Percentiles rank a stretch among this genome's conserved stretches.
Conservation (phyloP, 2,113 vertebrate species). For the Amazona guildingii region DNA sequence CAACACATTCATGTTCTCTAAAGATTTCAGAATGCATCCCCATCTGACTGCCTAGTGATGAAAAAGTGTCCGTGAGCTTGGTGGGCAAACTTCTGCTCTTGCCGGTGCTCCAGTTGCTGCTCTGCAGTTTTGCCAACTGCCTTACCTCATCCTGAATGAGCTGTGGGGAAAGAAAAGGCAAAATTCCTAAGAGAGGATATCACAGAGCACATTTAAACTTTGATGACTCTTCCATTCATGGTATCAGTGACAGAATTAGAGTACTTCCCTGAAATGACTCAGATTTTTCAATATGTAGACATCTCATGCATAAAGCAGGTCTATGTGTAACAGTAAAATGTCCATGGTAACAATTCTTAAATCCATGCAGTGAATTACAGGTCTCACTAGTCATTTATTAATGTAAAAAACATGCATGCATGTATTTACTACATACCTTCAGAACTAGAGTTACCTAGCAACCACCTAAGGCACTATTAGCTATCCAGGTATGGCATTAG, state of each 20-base stretch:
- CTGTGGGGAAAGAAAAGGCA: constrained; percentile 66
- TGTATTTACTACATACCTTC: not conserved
- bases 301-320: constrained; percentile 47
- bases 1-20: constrained; percentile 65
- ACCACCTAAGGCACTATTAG: not conserved
- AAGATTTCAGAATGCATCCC: constrained; percentile 66
- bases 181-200: not conserved
- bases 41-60: constrained; percentile 53
- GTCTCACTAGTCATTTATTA: not conserved
- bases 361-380: constrained; percentile 27
- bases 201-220: rapidly evolving
- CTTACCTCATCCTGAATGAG: constrained; percentile 94
- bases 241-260: not conserved
- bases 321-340: not conserved
- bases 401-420: not conserved
- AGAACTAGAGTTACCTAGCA: not conserved
- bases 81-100: not conserved
- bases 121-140: constrained; percentile 85
- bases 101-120: constrained; percentile 5
- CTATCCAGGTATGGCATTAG: not conserved
- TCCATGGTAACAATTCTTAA: not conserved
- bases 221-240: not conserved
- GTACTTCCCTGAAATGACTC: not conserved
- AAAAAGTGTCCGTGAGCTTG: constrained; percentile 27
- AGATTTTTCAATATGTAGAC: not conserved